Evolutionary conservation across 1,140 invertebrate species (phyloP).

Genomic region (Oedothorax gibbosus): DNA sequence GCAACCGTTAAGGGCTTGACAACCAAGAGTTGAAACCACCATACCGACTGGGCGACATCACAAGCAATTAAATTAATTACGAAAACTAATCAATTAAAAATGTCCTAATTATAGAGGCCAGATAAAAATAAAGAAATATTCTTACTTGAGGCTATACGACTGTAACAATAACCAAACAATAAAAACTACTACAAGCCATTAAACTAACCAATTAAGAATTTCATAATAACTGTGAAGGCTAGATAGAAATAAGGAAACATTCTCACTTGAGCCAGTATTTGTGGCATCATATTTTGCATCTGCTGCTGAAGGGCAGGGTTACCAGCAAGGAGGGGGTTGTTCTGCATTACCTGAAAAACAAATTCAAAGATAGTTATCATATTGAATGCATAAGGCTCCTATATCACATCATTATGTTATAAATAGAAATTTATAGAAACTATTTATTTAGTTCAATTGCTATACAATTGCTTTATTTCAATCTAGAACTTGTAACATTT

Average conservation of each 20-base stretch:
- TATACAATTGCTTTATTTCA: too few species aligned
- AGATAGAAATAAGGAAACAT: neutral
- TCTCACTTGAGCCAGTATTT: slow-evolving; percentile 78
- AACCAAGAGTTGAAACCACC: too few species aligned
- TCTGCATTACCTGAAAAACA: slow-evolving; percentile 76
- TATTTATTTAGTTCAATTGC: too few species aligned
- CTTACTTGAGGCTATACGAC: slow-evolving; percentile 73
- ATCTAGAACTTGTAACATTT: too few species aligned
- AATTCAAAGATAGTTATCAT: neutral
- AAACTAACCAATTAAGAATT: neutral
- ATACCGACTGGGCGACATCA: too few species aligned
- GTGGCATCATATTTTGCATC: slow-evolving; percentile 88
- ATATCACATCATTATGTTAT: too few species aligned
- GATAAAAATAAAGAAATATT: neutral
- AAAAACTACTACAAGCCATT: too few species aligned
- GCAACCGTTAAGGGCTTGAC: too few species aligned
- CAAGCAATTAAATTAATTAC: too few species aligned
- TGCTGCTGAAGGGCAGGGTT: slow-evolving; percentile 90
- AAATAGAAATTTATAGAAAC: too few species aligned
- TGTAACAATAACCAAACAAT: too few species aligned
- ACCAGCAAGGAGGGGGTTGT: slow-evolving; percentile 87
- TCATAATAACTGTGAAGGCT: neutral
- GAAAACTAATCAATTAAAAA: neutral
- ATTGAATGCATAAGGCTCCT: too few species aligned
- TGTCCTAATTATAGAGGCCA: neutral